These are phyloP conservation scores for Hephaestus fuliginosus DNA, from an alignment of 2,797 vertebrate species.

Conservation along the genomic window DNA sequence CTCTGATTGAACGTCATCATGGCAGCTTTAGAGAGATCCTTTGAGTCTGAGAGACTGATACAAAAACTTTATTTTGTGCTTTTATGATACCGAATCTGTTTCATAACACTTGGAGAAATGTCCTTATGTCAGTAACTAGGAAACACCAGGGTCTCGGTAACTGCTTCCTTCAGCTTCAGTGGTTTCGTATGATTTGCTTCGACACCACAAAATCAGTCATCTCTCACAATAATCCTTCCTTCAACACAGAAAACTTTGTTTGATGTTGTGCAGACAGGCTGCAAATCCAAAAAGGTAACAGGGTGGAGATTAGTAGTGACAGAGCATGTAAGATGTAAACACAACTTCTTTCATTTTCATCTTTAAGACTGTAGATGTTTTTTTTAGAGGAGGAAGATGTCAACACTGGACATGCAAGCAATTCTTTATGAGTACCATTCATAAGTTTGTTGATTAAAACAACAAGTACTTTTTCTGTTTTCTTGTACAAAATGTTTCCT, in stretches of 20 bases:
- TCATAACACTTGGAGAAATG: neutral
- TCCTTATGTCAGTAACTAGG: neutral
- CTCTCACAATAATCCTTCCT: neutral
- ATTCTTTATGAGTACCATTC: neutral
- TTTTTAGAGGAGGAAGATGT: neutral
- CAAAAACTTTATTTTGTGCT: no score
- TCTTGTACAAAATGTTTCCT: no score
- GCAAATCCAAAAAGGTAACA: constrained; percentile 1
- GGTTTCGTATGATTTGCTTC: neutral
- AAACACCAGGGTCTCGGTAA: neutral
- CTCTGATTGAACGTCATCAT: no score
- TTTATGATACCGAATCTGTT: neutral
- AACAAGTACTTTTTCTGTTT: neutral
- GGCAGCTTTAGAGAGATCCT: no score
- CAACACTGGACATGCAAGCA: neutral
- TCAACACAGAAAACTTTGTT: neutral
- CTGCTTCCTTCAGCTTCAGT: neutral
- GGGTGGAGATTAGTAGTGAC: neutral
- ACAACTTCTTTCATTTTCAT: neutral
- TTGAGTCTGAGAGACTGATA: no score
- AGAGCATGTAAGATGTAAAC: neutral
- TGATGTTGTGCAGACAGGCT: neutral
- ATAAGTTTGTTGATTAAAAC: neutral
- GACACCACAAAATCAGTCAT: neutral
- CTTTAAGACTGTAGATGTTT: neutral